phyloP scores from a whole-genome alignment of 37 sponge, comb jelly and placozoan genomes.

The Beroe ovata region DNA sequence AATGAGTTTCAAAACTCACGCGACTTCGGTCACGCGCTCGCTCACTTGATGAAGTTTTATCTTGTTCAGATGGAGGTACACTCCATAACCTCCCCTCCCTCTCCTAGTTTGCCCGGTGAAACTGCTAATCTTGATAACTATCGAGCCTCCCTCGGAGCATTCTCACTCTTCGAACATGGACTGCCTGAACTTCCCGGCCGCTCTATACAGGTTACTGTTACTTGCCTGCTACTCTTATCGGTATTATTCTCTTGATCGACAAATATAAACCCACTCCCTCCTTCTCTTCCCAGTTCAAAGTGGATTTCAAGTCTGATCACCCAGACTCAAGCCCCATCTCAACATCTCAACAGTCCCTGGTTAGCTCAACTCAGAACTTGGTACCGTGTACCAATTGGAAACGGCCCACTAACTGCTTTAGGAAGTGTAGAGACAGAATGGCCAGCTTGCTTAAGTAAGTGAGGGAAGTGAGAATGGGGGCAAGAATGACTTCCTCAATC shows the following conservation, averaged over 20 bases:
- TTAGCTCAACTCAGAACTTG: constrained; percentile 49
- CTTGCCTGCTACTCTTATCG: too few relatives aligned
- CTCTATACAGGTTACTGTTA: neutral
- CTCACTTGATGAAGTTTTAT: too few relatives aligned
- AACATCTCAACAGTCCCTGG: constrained; percentile 53
- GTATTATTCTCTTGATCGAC: too few relatives aligned
- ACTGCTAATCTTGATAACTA: constrained; percentile 21
- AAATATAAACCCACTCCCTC: too few relatives aligned
- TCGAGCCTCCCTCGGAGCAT: constrained; percentile 47
- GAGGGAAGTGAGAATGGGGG: too few relatives aligned
- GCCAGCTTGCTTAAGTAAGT: constrained; percentile 61
- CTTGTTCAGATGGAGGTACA: too few relatives aligned
- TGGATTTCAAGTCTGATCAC: constrained; percentile 53
- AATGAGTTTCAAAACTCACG: too few relatives aligned
- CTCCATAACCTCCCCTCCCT: neutral
- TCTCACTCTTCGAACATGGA: constrained; percentile 55
- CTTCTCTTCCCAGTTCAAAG: constrained; percentile 64
- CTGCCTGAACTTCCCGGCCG: constrained; percentile 55
- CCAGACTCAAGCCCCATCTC: neutral
- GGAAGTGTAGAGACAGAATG: constrained; percentile 54
- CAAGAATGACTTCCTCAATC: too few relatives aligned
- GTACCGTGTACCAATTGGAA: constrained; percentile 53
- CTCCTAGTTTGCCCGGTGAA: neutral
- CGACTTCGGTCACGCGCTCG: too few relatives aligned
- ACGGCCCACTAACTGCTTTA: constrained; percentile 15